Percentiles rank a stretch among this genome's conserved stretches.
phyloP scores from a whole-genome alignment of 2,888 invertebrate genomes.

The Sarcophaga subvicina region DNA sequence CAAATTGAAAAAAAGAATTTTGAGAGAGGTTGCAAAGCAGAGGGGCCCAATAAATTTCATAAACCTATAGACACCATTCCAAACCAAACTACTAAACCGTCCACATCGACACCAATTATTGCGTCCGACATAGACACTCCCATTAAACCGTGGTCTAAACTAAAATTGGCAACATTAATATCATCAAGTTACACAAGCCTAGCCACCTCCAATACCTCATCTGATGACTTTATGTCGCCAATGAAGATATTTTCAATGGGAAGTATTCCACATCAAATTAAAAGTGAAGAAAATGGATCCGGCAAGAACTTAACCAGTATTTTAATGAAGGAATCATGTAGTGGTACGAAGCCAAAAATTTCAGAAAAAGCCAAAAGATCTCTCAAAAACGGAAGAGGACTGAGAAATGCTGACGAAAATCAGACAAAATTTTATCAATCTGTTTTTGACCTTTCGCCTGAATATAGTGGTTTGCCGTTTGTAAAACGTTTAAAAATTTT shows the following conservation, averaged over 20 bases:
- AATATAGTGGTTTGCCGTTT: slow-evolving; percentile 92
- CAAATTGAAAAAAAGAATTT: slow-evolving; percentile 63
- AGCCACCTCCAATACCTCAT: slow-evolving; percentile 75
- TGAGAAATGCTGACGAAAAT: slow-evolving; percentile 50
- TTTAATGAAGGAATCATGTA: background rate
- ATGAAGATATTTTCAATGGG: slow-evolving; percentile 76
- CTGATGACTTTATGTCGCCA: slow-evolving; percentile 75
- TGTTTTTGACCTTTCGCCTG: slow-evolving; percentile 93
- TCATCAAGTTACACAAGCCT: slow-evolving; percentile 81
- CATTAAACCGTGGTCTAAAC: slow-evolving; percentile 88
- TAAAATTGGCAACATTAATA: slow-evolving; percentile 86
- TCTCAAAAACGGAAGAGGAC: slow-evolving; percentile 8
- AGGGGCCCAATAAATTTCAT: slow-evolving; percentile 74
- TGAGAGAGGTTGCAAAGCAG: slow-evolving; percentile 72
- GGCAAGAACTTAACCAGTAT: background rate
- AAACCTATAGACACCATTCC: slow-evolving; percentile 76
- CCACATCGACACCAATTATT: slow-evolving; percentile 66
- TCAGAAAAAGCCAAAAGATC: slow-evolving; percentile 49
- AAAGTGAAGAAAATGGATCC: slow-evolving; percentile 18
- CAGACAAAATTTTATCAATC: slow-evolving; percentile 88
- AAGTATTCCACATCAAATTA: slow-evolving; percentile 75
- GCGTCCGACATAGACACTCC: slow-evolving; percentile 79
- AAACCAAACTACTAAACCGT: slow-evolving; percentile 75
- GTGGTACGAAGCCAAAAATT: background rate
- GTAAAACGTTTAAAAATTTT: slow-evolving; percentile 94